Evolutionary conservation across 2,113 vertebrate genomes (phyloP), one percentile per base, ranked within the genome.

Genomic region (Eonycteris spelaea): DNA sequence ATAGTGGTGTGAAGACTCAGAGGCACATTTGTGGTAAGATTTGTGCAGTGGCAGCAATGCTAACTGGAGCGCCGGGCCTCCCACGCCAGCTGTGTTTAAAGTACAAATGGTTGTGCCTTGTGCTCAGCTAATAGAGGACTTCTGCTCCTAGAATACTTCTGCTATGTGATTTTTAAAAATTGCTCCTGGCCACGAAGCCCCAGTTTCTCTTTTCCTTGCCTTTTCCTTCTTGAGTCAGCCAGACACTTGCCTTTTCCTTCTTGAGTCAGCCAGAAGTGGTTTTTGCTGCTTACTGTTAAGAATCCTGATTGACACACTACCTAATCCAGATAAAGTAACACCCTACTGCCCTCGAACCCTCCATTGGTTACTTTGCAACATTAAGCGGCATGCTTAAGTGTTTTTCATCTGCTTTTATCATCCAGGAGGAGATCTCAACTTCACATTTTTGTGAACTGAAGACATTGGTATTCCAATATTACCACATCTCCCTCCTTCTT

Each of bases 171-270:
- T 51, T 65, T 48, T 92, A 28, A 3, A 55, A 26, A 40, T 21
- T 43, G 38, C 24, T 65, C 22, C 18, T 51, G 65, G 35, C 33
- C 77, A 43, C 43, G 78, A 75, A 86, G 30, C 30, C 38, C 3
- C 24, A 26, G 19, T 26, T 75, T 86, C 59, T 78, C n/a, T n/a
- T n/a, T n/a, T 74, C 35, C 5, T 90, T 83, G 35, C 16, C 7
- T 88, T 88, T 84, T 94, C 55, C 86, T 78, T 77, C 53, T 63
- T 40, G 77, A 95, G n/a, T 90, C 24, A 89, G 68, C 21, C n/a
- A n/a, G n/a, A 40, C 40, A 40, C 5, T 90, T 83, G 35, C 16
- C 7, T 88, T 88, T 84, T 94, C 55, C 86, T 78, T 78, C 53
- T 63, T n/a, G 77, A 95, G n/a, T 90, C 24, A 89, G 68, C 21